phyloP scores from a whole-genome alignment of 2,797 vertebrate genomes.

The Paratrypauchen microcephalus region DNA sequence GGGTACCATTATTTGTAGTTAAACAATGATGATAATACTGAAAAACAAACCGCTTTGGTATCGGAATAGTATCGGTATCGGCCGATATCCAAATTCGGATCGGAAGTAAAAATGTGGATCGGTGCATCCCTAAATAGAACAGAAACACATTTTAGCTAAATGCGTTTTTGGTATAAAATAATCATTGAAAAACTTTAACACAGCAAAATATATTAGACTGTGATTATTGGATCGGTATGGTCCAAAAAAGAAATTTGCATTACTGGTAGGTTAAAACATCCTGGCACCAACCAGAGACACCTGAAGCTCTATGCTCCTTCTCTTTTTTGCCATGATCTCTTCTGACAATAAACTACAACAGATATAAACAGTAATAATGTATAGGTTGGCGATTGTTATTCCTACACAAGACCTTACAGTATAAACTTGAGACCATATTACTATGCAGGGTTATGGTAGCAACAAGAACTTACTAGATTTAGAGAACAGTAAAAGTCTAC shows the following conservation, averaged over 20 bases:
- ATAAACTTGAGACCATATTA: background rate
- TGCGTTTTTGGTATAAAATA: background rate
- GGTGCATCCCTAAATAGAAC: too few relatives aligned
- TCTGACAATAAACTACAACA: background rate
- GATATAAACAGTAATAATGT: background rate
- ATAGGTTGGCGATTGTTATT: background rate
- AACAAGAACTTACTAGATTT: background rate
- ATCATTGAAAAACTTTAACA: background rate
- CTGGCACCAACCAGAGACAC: background rate
- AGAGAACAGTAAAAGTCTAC: background rate
- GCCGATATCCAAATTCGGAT: too few relatives aligned
- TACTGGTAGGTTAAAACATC: background rate
- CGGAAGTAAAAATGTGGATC: too few relatives aligned
- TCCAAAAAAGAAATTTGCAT: background rate
- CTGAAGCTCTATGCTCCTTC: background rate
- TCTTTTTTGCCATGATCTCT: background rate
- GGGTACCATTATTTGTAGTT: too few relatives aligned
- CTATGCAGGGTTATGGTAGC: background rate
- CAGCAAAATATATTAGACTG: background rate
- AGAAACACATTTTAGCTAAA: slow-evolving; percentile 10
- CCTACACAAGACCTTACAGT: background rate
- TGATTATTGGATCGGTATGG: background rate
- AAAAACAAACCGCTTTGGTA: too few relatives aligned
- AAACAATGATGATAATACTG: too few relatives aligned
- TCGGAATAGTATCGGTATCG: too few relatives aligned